Evolutionary conservation across 1,140 invertebrate genomes (phyloP).

Genomic region (Ceratosolen solmsi): DNA sequence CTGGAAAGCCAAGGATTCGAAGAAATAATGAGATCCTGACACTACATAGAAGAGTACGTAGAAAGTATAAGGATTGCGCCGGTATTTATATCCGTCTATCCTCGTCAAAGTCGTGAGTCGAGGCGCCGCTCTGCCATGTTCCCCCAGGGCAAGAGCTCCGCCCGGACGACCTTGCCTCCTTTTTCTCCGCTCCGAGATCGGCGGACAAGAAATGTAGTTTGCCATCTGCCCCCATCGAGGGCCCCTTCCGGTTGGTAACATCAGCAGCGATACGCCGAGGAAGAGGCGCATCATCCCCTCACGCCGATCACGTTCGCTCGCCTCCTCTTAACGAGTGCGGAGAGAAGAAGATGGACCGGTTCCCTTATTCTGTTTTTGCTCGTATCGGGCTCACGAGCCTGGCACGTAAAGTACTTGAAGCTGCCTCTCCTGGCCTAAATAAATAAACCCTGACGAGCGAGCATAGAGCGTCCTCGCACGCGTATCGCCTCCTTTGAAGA

Average conservation of each 20-base stretch:
- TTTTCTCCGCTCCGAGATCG: background rate
- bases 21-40: background rate
- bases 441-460: background rate
- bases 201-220: background rate
- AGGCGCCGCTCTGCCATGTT: background rate
- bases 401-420: background rate
- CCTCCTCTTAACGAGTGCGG: background rate
- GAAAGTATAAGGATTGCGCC: background rate
- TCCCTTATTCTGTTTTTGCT: background rate
- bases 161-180: constrained; percentile 23
- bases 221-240: background rate
- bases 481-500: background rate
- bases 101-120: background rate
- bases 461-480: background rate
- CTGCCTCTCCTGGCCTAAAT: background rate
- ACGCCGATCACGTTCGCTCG: background rate
- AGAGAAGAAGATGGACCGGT: constrained; percentile 13
- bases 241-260: constrained; percentile 25
- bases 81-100: background rate
- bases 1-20: background rate
- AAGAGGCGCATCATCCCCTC: constrained; percentile 9
- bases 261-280: background rate
- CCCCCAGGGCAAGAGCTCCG: background rate
- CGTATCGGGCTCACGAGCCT: background rate
- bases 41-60: background rate